These are phyloP conservation scores for Griposia aprilina DNA, from an alignment of 2,888 invertebrate species.

Conservation along the genomic window DNA sequence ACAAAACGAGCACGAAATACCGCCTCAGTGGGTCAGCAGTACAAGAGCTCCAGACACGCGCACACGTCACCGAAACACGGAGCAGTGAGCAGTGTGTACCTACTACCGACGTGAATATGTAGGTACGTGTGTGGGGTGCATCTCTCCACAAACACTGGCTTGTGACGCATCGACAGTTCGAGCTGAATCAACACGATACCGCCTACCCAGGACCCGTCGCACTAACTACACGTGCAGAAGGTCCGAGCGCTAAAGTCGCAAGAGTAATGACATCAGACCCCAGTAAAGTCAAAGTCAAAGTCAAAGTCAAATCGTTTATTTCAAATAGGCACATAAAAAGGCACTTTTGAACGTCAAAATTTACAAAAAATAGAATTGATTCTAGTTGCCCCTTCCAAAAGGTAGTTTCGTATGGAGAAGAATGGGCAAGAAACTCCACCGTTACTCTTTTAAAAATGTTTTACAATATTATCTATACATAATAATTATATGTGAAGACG, in stretches of 20 bases:
- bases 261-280: background rate
- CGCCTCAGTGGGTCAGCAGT: background rate
- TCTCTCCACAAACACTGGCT: slow-evolving; percentile 60
- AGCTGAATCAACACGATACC: slow-evolving; percentile 69
- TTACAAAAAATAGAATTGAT: no score
- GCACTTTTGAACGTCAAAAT: no score
- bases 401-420: no score
- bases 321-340: no score
- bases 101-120: slow-evolving; percentile 1
- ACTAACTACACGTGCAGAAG: slow-evolving; percentile 24
- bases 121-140: slow-evolving; percentile 38
- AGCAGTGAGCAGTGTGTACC: slow-evolving; percentile 25
- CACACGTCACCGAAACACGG: slow-evolving; percentile 1
- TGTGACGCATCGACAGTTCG: slow-evolving; percentile 63
- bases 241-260: background rate
- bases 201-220: slow-evolving; percentile 19
- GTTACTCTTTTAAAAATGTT: no score
- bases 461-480: no score
- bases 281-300: no score
- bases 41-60: slow-evolving; percentile 1
- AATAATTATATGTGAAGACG: no score
- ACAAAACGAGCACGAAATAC: background rate
- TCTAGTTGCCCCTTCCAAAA: no score
- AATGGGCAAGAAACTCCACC: no score
- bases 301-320: no score